Evolutionary conservation across 2,888 invertebrate species (phyloP).

Genomic region (Megaustenia siamemsis): DNA sequence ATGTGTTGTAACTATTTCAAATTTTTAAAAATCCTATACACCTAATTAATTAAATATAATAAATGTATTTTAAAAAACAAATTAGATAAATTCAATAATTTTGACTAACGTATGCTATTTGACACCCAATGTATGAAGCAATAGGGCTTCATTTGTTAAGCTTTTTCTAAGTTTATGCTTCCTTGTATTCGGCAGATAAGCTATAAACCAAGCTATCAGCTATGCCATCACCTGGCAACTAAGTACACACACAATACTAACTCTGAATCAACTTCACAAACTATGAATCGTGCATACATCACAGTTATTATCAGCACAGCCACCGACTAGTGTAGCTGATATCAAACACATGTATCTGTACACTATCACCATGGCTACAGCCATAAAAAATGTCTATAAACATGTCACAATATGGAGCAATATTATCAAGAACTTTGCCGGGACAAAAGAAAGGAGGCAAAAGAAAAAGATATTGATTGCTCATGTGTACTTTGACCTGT

Average conservation of each 20-base stretch:
- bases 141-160: no score
- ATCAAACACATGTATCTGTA: neutral
- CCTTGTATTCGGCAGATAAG: neutral
- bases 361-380: neutral
- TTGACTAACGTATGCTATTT: no score
- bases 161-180: no score
- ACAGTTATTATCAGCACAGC: neutral
- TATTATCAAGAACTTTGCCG: neutral
- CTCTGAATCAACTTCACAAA: neutral
- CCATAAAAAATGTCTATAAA: neutral
- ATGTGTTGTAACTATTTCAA: no score
- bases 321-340: neutral
- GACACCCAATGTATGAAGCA: no score
- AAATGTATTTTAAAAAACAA: no score
- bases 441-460: no score
- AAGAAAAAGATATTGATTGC: neutral
- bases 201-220: neutral
- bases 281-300: neutral
- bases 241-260: neutral
- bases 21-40: no score
- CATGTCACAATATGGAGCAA: neutral
- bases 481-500: slow-evolving; percentile 20
- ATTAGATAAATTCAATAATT: no score
- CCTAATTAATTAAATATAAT: no score
- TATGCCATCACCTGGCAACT: neutral